phyloP scores from a whole-genome alignment of 1,140 invertebrate species.

The Rhyzopertha dominica region DNA sequence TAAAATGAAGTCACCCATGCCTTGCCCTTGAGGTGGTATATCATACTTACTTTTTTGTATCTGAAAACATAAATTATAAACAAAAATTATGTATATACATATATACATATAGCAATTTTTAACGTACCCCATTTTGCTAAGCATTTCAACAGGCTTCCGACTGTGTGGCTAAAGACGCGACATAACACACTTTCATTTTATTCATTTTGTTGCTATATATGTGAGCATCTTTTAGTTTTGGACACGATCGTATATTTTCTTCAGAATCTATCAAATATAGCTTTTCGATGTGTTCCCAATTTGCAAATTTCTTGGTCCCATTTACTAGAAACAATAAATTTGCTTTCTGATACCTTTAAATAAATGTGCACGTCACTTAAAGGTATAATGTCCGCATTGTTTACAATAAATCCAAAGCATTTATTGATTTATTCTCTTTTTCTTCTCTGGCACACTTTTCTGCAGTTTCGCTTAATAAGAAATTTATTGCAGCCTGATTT shows the following conservation, averaged over 20 bases:
- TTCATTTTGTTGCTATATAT: slow-evolving; percentile 22
- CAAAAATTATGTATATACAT: slow-evolving; percentile 10
- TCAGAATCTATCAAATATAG: slow-evolving; percentile 17
- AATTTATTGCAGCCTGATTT: slow-evolving; percentile 33
- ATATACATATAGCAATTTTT: slow-evolving; percentile 1
- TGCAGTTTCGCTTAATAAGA: slow-evolving; percentile 12
- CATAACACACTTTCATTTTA: slow-evolving; percentile 37
- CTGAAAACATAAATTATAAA: slow-evolving; percentile 26
- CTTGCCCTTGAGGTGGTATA: slow-evolving; percentile 24
- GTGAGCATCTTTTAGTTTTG: slow-evolving; percentile 36
- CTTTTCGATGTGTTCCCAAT: slow-evolving; percentile 25
- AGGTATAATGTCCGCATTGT: slow-evolving; percentile 30
- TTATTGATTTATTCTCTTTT: slow-evolving; percentile 20
- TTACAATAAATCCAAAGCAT: slow-evolving; percentile 24
- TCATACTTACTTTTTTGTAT: too few relatives aligned
- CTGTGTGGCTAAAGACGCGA: slow-evolving; percentile 36
- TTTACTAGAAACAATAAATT: slow-evolving; percentile 24
- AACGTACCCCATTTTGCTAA: slow-evolving; percentile 23
- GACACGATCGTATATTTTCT: slow-evolving; percentile 4
- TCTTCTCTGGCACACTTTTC: slow-evolving; percentile 10
- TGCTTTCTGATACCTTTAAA: slow-evolving; percentile 39
- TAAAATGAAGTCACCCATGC: slow-evolving; percentile 32
- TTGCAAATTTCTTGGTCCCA: slow-evolving; percentile 17
- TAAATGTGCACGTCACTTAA: slow-evolving; percentile 39
- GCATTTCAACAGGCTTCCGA: slow-evolving; percentile 26